These are phyloP conservation scores for Kradibia gibbosae DNA, from an alignment of 1,140 invertebrate genomes.

Conservation along the genomic window DNA sequence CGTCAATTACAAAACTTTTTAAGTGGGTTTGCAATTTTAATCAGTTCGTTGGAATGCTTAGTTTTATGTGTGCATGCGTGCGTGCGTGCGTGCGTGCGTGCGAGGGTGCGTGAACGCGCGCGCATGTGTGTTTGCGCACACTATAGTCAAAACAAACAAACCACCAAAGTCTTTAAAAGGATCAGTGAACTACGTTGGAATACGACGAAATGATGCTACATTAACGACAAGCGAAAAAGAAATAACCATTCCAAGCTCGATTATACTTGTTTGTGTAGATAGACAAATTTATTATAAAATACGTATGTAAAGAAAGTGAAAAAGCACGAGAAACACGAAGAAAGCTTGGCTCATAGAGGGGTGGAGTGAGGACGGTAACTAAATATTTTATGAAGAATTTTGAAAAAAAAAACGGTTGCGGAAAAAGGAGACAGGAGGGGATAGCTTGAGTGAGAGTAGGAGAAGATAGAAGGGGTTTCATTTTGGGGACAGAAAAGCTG, in stretches of 20 bases:
- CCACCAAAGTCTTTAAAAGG: conserved; percentile 21
- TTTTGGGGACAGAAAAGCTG: no score
- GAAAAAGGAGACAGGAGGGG: conserved; percentile 3
- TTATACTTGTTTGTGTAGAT: conserved; percentile 34
- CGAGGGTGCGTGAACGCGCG: no score
- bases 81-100: no score
- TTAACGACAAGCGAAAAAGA: conserved; percentile 10
- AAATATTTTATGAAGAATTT: conserved; percentile 57
- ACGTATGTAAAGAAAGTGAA: background rate
- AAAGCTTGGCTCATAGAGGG: background rate
- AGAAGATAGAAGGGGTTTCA: conserved; percentile 7
- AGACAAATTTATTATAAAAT: conserved; percentile 6
- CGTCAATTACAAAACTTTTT: background rate
- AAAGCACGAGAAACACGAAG: conserved; percentile 20
- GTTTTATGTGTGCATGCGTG: conserved; percentile 13
- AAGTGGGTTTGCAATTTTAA: background rate
- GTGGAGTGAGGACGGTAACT: conserved; percentile 41
- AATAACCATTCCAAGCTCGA: background rate
- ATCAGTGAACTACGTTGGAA: conserved; percentile 24
- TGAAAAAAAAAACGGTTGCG: background rate
- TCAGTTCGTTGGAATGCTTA: background rate
- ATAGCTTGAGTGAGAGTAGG: background rate
- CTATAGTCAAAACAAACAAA: conserved; percentile 39
- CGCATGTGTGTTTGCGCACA: no score
- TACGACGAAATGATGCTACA: conserved; percentile 32